phyloP scores from a whole-genome alignment of 2,888 invertebrate species.

The Schizaphis graminum region DNA sequence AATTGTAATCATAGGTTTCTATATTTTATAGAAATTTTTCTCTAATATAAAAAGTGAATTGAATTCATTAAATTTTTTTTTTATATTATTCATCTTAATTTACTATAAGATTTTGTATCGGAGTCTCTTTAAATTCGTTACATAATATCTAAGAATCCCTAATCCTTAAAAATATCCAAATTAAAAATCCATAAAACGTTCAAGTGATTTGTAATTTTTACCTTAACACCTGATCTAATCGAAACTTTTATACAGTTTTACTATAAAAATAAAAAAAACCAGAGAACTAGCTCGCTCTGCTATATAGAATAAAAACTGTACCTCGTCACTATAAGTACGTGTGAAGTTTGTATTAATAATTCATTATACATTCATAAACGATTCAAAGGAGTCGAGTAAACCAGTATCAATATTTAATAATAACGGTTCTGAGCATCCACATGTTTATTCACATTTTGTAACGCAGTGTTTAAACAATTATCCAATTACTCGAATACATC shows the following conservation, averaged over 20 bases:
- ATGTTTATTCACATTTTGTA: neutral
- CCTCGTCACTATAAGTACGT: neutral
- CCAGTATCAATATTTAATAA: conserved; percentile 1
- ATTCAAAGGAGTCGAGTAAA: neutral
- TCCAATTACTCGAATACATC: neutral
- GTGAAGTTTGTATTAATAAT: neutral
- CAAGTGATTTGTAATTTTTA: neutral
- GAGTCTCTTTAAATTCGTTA: neutral
- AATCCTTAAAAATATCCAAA: neutral
- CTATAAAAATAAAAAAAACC: neutral
- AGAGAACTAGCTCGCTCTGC: neutral
- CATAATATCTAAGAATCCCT: neutral
- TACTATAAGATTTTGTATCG: neutral
- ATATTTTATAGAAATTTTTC: neutral
- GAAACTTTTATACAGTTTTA: neutral
- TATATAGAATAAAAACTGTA: neutral
- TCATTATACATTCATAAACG: neutral
- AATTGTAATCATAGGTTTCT: neutral
- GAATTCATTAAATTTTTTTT: neutral
- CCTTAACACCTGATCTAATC: neutral
- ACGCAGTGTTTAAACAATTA: neutral
- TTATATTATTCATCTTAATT: neutral
- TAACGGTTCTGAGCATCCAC: neutral
- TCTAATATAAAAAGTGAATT: neutral
- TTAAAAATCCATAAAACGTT: neutral